Evolutionary conservation across 64 coral and sea anemone genomes (phyloP).

Genomic region (Porites lutea): DNA sequence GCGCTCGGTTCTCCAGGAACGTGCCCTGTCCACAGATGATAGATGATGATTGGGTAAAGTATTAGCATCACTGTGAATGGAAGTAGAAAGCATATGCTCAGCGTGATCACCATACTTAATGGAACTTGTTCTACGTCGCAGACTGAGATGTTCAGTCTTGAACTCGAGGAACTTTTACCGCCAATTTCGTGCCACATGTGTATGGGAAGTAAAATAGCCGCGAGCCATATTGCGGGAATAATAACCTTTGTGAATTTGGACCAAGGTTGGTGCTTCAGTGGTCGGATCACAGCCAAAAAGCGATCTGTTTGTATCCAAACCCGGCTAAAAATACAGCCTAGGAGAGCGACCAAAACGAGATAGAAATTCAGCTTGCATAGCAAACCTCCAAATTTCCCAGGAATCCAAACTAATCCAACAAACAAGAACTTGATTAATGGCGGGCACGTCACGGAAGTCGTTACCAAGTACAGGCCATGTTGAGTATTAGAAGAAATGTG

Average conservation of each 20-base stretch:
- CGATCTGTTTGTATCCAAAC: constrained; percentile 48
- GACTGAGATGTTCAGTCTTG: not conserved
- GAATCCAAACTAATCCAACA: not conserved
- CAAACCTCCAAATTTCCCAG: not conserved
- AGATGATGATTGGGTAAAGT: not conserved
- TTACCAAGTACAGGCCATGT: constrained; percentile 18
- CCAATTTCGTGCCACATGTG: not conserved
- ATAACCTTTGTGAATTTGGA: constrained; percentile 16
- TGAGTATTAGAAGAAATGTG: constrained; percentile 1
- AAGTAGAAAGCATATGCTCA: not conserved
- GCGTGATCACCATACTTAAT: not conserved
- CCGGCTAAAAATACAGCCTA: constrained; percentile 32
- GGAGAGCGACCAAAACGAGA: not conserved
- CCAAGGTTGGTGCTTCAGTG: constrained; percentile 17
- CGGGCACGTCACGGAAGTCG: not conserved
- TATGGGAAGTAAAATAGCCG: not conserved
- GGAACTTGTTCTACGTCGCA: not conserved
- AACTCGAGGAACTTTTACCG: not conserved
- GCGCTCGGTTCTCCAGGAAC: not conserved
- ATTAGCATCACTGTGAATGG: not conserved
- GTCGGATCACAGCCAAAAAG: constrained; percentile 33
- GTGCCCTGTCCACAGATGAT: not conserved
- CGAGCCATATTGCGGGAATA: constrained; percentile 19
- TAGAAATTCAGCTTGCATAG: not conserved
- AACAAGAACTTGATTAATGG: not conserved